Evolutionary conservation across 2,113 vertebrate species (phyloP).

Genomic region (Triplophysa dalaica): DNA sequence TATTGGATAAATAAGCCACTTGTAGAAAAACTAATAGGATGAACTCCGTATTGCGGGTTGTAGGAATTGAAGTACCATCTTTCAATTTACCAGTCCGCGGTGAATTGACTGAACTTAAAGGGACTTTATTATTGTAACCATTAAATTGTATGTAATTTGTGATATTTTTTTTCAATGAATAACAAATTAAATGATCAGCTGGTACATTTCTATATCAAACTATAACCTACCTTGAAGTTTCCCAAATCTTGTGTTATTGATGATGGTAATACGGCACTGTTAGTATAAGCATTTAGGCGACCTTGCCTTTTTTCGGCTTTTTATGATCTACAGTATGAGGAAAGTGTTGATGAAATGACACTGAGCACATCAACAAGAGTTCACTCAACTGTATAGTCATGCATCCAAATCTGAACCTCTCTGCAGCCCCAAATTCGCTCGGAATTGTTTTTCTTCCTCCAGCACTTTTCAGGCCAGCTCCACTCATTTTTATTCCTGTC

Average conservation of each 20-base stretch:
- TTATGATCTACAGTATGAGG: background rate
- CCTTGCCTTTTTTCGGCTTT: background rate
- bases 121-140: too few species aligned
- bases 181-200: too few species aligned
- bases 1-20: too few species aligned
- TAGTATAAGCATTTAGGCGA: background rate
- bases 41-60: too few species aligned
- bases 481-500: slow-evolving; percentile 30
- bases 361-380: slow-evolving; percentile 27
- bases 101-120: too few species aligned
- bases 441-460: slow-evolving; percentile 33
- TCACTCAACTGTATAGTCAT: slow-evolving; percentile 9
- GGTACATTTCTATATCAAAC: too few species aligned
- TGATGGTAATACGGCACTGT: background rate
- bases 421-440: background rate
- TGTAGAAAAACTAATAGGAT: too few species aligned
- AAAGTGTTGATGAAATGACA: slow-evolving; percentile 33
- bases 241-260: background rate
- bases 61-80: too few species aligned
- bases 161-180: too few species aligned
- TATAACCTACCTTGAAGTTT: background rate
- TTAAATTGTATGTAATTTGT: too few species aligned
- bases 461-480: background rate
- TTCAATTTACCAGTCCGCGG: too few species aligned
- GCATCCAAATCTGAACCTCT: background rate